Evolutionary conservation across 2,888 invertebrate genomes (phyloP), one percentile per base, ranked within the genome.

Genomic region (Auanema sp.): DNA sequence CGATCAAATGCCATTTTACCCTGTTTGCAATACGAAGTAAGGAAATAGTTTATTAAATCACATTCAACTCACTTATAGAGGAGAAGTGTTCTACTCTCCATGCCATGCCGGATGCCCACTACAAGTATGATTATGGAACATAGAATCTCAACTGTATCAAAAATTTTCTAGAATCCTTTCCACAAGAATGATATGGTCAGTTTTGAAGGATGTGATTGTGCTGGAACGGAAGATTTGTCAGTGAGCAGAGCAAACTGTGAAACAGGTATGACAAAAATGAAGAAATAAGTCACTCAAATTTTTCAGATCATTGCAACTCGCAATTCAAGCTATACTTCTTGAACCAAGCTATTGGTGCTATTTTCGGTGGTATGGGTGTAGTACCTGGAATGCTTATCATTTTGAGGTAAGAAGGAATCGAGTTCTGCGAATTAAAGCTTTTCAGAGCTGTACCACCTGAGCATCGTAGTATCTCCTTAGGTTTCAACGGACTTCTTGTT

Each of bases 11-110:
- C 81, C 80, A 1, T 73, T 83, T 53, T 84, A 84, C 69, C 85
- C 85, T 0, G 80, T 85, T 3, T 85, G 85, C 71, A 78, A 78
- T 57, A 40, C 49, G 21, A 43, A 44, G 70, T 66, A 21, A 50
- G 64, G 33, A 16, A 2, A 24, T 2, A 52, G 5, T 6, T 51
- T 18, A 55, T 16, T 44, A 18, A 12, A 56, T 41, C 1, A 2
- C n/a, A 54, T 21, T 18, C 44, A 44, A 49, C 50, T 11, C 14
- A 14, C 14, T 54, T 67, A 33, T 52, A 71, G 65, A 54, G 79
- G 82, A 23, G 67, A 71, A 5, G 77, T 82, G 4, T 84, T 79
- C 66, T 85, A 84, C 63, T 84, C 84, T 0, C 85, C 85, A 0
- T 85, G 85, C 68, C 80, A 82, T 58, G 75, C 79, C 10, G 81